Evolutionary conservation across 1,140 invertebrate species (phyloP).

Genomic region (Drosophila kikkawai): DNA sequence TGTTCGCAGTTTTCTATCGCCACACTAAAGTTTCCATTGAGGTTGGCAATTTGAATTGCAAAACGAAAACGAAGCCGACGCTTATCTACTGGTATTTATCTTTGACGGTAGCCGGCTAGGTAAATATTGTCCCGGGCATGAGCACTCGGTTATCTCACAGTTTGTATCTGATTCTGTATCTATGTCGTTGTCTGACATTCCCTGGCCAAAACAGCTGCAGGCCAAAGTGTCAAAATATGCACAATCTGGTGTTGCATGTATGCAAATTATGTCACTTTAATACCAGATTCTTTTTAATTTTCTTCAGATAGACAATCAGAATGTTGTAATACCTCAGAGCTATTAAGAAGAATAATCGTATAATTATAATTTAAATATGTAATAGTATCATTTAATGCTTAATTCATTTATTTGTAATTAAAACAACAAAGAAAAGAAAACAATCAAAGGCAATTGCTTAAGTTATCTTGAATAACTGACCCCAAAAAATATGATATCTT

Average conservation of each 20-base stretch:
- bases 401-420: not conserved
- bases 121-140: slow-evolving; percentile 33
- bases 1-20: slow-evolving; percentile 40
- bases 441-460: not conserved
- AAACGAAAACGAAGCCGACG: slow-evolving; percentile 30
- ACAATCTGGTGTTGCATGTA: slow-evolving; percentile 46
- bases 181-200: slow-evolving; percentile 22
- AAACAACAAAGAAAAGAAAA: not conserved
- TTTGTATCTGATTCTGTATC: slow-evolving; percentile 39
- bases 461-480: not conserved
- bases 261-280: slow-evolving; percentile 64
- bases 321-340: not conserved
- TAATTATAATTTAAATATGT: too few species aligned
- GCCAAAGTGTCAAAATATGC: slow-evolving; percentile 42
- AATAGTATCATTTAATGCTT: not conserved
- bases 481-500: not conserved
- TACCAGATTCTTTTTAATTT: slow-evolving; percentile 58
- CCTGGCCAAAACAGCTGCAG: slow-evolving; percentile 29
- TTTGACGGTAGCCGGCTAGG: slow-evolving; percentile 51
- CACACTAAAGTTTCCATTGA: slow-evolving; percentile 40
- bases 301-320: not conserved
- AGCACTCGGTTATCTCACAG: slow-evolving; percentile 24
- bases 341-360: not conserved
- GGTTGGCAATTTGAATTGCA: slow-evolving; percentile 68
- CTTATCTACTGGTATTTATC: slow-evolving; percentile 60